Percentiles rank a stretch among this genome's conserved stretches.
These are phyloP conservation scores for Erebia palarica DNA, from an alignment of 2,888 invertebrate species.

Conservation along the genomic window DNA sequence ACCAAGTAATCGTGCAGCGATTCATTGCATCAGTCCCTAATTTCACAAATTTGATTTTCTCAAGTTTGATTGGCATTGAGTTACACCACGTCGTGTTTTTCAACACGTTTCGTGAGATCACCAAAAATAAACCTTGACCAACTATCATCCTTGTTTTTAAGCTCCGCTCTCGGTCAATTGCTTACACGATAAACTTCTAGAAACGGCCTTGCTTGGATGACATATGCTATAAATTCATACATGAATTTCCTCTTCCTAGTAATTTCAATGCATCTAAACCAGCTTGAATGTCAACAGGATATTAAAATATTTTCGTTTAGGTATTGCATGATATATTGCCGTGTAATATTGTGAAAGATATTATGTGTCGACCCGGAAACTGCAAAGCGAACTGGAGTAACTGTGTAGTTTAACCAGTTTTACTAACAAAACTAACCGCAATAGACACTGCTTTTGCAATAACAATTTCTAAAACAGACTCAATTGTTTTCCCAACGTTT, in stretches of 20 bases:
- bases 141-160: constrained; percentile 38
- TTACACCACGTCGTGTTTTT: constrained; percentile 41
- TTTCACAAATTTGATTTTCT: constrained; percentile 6
- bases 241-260: constrained; percentile 17
- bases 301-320: not conserved
- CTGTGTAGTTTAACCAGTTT: constrained; percentile 19
- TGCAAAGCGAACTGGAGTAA: constrained; percentile 12
- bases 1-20: not conserved
- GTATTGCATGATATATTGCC: constrained; percentile 9
- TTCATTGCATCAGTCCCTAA: constrained; percentile 19
- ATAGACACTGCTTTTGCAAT: constrained; percentile 25
- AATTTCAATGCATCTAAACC: not conserved
- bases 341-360: constrained; percentile 18
- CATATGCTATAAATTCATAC: constrained; percentile 8
- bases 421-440: constrained; percentile 23
- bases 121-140: constrained; percentile 53
- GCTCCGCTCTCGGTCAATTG: constrained; percentile 17
- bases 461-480: constrained; percentile 28
- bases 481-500: constrained; percentile 29
- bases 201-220: constrained; percentile 24
- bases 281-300: not conserved
- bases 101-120: constrained; percentile 47
- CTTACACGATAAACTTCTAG: constrained; percentile 25
- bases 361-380: constrained; percentile 20
- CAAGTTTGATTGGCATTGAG: constrained; percentile 11